Conservation (phyloP, 2,888 invertebrate genomes). For the Tridacna crocea region DNA sequence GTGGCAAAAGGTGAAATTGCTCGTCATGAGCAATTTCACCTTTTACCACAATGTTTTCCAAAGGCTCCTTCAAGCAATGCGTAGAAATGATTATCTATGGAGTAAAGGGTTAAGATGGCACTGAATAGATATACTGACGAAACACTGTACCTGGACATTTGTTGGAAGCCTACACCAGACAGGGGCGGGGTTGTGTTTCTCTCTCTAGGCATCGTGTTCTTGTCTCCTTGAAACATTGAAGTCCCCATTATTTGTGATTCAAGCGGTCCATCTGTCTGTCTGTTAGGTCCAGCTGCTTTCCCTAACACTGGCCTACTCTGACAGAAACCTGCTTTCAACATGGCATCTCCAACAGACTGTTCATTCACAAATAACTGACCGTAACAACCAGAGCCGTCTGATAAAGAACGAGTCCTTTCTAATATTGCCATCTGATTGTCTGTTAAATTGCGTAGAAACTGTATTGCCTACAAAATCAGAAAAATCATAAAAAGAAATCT, state of each 20-base stretch:
- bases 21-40: too few relatives aligned
- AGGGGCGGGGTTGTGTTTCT: neutral
- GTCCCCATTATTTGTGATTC: conserved; percentile 29
- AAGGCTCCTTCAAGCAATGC: too few relatives aligned
- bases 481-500: too few relatives aligned
- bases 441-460: conserved; percentile 67
- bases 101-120: too few relatives aligned
- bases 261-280: conserved; percentile 10
- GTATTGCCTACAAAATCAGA: conserved; percentile 64
- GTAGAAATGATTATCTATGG: too few relatives aligned
- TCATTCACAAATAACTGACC: conserved; percentile 69
- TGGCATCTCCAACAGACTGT: conserved; percentile 66
- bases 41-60: too few relatives aligned
- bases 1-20: too few relatives aligned
- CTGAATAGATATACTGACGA: too few relatives aligned
- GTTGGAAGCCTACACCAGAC: neutral
- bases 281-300: conserved; percentile 23
- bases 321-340: conserved; percentile 72
- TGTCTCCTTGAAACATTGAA: conserved; percentile 18
- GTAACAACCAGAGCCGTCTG: conserved; percentile 73
- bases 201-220: conserved; percentile 2
- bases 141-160: neutral
- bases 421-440: conserved; percentile 68
- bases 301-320: conserved; percentile 64
- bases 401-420: conserved; percentile 59